Conservation (phyloP, 1,140 invertebrate genomes). For the Drosophila repleta region DNA sequence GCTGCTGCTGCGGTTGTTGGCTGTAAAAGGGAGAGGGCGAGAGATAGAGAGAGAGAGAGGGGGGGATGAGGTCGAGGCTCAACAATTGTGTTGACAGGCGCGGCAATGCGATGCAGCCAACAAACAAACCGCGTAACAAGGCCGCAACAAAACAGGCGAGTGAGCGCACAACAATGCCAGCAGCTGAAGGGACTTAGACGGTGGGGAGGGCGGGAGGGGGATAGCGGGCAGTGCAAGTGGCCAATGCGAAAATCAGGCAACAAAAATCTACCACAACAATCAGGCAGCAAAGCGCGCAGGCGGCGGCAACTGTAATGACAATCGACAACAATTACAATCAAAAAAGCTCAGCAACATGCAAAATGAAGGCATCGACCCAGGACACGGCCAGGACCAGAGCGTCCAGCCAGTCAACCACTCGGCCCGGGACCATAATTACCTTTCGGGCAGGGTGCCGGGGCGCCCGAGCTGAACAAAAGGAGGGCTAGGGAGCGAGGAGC, state of each 20-base stretch:
- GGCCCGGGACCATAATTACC: constrained; percentile 67
- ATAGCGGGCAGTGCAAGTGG: neutral
- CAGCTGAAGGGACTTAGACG: neutral
- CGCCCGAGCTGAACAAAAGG: neutral
- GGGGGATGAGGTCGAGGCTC: constrained; percentile 1
- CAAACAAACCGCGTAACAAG: constrained; percentile 78
- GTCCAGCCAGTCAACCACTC: constrained; percentile 24
- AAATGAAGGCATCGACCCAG: constrained; percentile 53
- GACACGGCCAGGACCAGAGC: neutral
- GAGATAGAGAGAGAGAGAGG: neutral
- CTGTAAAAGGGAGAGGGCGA: neutral
- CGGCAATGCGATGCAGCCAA: constrained; percentile 73
- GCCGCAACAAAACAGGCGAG: constrained; percentile 68
- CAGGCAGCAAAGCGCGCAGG: constrained; percentile 26
- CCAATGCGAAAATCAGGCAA: constrained; percentile 59
- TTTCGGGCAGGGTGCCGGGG: constrained; percentile 45
- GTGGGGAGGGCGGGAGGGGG: neutral
- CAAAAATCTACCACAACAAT: constrained; percentile 64
- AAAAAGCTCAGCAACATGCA: constrained; percentile 65
- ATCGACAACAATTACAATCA: constrained; percentile 82
- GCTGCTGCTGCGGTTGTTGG: constrained; percentile 6
- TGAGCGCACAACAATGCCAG: constrained; percentile 53
- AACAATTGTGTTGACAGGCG: constrained; percentile 75
- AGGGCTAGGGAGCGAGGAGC: no score
- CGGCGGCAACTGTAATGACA: constrained; percentile 74